These are phyloP conservation scores for Andrena chrysosceles DNA, from an alignment of 2,888 invertebrate genomes.

Conservation along the genomic window DNA sequence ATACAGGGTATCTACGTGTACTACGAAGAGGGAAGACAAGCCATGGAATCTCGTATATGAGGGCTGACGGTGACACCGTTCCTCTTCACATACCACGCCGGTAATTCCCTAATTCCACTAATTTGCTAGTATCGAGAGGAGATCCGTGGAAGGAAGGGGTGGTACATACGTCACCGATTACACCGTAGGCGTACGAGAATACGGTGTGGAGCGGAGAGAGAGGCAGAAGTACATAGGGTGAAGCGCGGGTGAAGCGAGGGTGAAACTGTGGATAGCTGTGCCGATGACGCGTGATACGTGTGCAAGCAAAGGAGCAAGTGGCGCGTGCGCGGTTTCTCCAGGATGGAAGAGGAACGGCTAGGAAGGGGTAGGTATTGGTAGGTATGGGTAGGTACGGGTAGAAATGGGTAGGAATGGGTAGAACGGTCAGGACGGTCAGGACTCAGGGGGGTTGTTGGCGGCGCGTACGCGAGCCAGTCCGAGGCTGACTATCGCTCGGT, in stretches of 20 bases:
- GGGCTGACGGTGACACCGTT: not conserved
- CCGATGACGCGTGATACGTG: constrained; percentile 25
- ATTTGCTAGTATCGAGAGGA: not conserved
- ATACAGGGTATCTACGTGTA: not conserved
- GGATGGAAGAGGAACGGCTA: constrained; percentile 32
- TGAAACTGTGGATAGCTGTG: constrained; percentile 13
- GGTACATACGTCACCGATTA: constrained; percentile 14
- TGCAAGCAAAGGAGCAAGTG: not conserved
- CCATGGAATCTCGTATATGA: not conserved
- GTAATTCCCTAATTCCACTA: not conserved
- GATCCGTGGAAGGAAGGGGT: not conserved
- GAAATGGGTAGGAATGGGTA: constrained; percentile 23
- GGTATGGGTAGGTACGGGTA: not conserved
- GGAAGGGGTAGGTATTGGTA: too few species aligned
- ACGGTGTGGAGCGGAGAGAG: not conserved
- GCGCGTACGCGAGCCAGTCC: constrained; percentile 76
- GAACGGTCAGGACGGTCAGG: constrained; percentile 48
- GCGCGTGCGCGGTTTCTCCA: constrained; percentile 52
- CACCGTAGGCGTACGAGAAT: not conserved
- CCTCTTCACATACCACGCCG: not conserved
- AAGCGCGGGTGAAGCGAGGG: not conserved
- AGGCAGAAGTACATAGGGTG: too few species aligned
- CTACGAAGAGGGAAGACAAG: not conserved
- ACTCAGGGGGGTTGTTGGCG: constrained; percentile 69
- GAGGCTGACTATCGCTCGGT: constrained; percentile 55